Conservation (phyloP, 2,113 vertebrate species). For the Oryzias curvinotus region DNA sequence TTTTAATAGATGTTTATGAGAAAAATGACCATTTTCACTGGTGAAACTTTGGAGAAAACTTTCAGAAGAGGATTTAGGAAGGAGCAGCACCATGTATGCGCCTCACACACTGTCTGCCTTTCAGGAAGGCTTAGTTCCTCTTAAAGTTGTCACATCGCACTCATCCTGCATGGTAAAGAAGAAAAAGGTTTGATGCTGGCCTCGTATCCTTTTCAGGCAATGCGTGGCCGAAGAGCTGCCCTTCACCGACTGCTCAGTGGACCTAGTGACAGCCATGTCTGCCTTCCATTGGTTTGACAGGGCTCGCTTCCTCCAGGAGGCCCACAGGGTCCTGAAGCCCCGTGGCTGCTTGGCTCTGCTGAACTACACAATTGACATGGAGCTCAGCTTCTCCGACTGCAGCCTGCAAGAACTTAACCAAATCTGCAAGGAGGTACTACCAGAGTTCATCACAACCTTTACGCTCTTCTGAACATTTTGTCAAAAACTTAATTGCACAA, state of each 20-base stretch:
- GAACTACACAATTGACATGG: conserved; percentile 77
- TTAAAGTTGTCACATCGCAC: too few species aligned
- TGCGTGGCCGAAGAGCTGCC: conserved; percentile 81
- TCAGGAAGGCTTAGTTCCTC: too few species aligned
- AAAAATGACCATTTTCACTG: too few species aligned
- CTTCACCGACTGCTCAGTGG: conserved; percentile 70
- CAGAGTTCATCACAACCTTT: background rate
- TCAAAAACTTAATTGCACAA: too few species aligned
- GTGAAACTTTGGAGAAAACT: too few species aligned
- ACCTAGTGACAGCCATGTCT: conserved; percentile 77
- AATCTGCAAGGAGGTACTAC: conserved; percentile 76
- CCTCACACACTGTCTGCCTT: too few species aligned
- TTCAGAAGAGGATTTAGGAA: too few species aligned
- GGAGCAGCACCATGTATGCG: too few species aligned
- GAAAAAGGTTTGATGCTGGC: conserved; percentile 4
- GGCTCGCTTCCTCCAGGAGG: conserved; percentile 74
- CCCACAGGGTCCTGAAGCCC: conserved; percentile 73
- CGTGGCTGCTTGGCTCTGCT: conserved; percentile 78
- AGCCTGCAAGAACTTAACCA: conserved; percentile 69
- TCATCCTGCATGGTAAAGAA: background rate
- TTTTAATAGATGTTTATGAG: too few species aligned
- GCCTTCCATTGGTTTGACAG: conserved; percentile 85
- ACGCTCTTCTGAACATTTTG: too few species aligned
- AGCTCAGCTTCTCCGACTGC: conserved; percentile 66
- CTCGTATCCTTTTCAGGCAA: conserved; percentile 44